phyloP scores from a whole-genome alignment of 1,140 invertebrate species.

The Calosoma granatense region DNA sequence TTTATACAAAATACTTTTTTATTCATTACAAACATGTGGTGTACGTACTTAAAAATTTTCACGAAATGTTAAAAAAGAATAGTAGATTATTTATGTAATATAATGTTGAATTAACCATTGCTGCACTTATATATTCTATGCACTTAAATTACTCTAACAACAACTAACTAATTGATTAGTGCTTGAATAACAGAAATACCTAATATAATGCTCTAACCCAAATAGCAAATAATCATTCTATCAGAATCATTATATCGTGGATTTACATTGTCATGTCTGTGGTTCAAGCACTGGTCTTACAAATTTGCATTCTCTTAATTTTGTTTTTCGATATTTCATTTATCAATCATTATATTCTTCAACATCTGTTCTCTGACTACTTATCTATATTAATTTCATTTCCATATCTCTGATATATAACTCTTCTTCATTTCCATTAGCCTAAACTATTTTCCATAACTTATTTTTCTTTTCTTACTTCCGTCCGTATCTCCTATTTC shows the following conservation, averaged over 20 bases:
- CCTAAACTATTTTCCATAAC: too few relatives aligned
- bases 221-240: neutral
- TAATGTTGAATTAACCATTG: too few relatives aligned
- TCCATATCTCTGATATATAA: too few relatives aligned
- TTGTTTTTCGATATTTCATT: slow-evolving; percentile 11
- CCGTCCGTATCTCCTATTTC: slow-evolving; percentile 9
- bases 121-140: too few relatives aligned
- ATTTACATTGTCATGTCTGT: slow-evolving; percentile 21
- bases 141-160: too few relatives aligned
- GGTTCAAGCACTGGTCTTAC: slow-evolving; percentile 22
- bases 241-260: neutral
- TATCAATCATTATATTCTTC: slow-evolving; percentile 3
- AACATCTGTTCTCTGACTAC: too few relatives aligned
- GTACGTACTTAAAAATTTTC: too few relatives aligned
- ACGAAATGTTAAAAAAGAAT: too few relatives aligned
- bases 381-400: slow-evolving; percentile 5
- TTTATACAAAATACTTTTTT: too few relatives aligned
- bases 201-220: slow-evolving; percentile 10
- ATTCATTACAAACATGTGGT: too few relatives aligned
- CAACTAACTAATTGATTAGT: slow-evolving; percentile 22
- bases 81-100: too few relatives aligned
- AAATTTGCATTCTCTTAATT: slow-evolving; percentile 10
- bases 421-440: too few relatives aligned
- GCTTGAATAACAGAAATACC: slow-evolving; percentile 15
- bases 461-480: slow-evolving; percentile 13